Base-by-base conservation (phyloP, 1,140 invertebrate genomes). In the Drosophila ambigua region DNA sequence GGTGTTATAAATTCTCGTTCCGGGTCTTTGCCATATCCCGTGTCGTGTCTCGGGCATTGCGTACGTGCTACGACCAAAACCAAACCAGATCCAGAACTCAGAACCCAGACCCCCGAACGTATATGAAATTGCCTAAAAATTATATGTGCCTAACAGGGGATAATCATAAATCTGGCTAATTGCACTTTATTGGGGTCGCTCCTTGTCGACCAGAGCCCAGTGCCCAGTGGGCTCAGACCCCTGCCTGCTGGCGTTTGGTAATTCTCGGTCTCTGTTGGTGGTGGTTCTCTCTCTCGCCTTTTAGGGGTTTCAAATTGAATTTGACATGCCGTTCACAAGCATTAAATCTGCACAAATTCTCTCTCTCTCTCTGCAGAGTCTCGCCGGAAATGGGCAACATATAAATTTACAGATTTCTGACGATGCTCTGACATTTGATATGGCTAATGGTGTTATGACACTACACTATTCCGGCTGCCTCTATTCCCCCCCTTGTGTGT, bases 141-240 rank as follows among this genome's bases (percentile, higher is more conserved):
- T 87, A 91, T 91, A 90, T 84, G 85, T 72, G 74, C 81, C 87
- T 91, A 91, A 91, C 90, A 90, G 80, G 89, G 66, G 90, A 91
- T 91, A 91, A 91, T 91, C 84, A 91, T 91, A 91, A 91, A 91
- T 91, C 89, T 91, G 77, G 81, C 84, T 91, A 91, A 91, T 91
- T 91, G 79, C 90, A 85, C 71, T 90, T 88, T 90, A 87, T 87
- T 87, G 78, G 82, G 78, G 82, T 87, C 83, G 67, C 39, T 78
- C 66, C 60, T 26, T 24, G 46, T 15, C 49, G 71, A 20, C 64
- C 64, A 55, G 39, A 43, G 51, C 44, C 26, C 26, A 28, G 1
- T 7, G 31, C 9, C 31, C 26, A 28, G 1, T 6, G n/a, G n/a
- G 9, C 9, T 9, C 31, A 35, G 31, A 35, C 31, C 31, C 35